These are phyloP conservation scores for Otus sunia DNA, from an alignment of 2,113 vertebrate genomes.

Conservation along the genomic window DNA sequence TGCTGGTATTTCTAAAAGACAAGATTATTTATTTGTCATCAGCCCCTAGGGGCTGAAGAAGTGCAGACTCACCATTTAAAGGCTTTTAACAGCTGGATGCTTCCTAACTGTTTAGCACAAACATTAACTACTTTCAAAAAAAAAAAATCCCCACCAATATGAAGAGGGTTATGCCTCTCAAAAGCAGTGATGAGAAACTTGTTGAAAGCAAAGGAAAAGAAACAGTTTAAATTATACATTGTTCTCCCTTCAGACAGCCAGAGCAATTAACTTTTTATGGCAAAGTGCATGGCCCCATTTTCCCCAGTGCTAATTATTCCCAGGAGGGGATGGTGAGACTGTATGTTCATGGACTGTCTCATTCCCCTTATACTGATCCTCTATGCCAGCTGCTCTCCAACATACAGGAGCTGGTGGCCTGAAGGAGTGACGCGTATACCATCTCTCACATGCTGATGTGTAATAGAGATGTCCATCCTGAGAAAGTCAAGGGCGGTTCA, in stretches of 20 bases:
- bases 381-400: not conserved
- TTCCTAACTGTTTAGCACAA: conserved; percentile 32
- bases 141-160: not conserved
- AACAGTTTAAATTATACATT: not conserved
- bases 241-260: not conserved
- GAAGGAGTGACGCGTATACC: not conserved
- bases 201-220: not conserved
- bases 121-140: not conserved
- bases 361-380: not conserved
- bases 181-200: not conserved
- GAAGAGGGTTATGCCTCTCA: not conserved
- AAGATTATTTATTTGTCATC: not conserved
- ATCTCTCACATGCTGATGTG: not conserved
- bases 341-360: not conserved
- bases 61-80: conserved; percentile 43
- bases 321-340: not conserved
- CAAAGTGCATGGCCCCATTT: not conserved
- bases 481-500: not conserved
- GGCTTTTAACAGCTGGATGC: conserved; percentile 57
- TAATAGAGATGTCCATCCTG: not conserved
- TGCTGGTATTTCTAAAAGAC: not conserved
- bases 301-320: not conserved
- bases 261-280: not conserved
- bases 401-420: not conserved
- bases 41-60: not conserved